Percentiles rank a stretch among this genome's conserved stretches.
Conservation (phyloP, 2,888 invertebrate species). For the Lepidochitona cinerea region DNA sequence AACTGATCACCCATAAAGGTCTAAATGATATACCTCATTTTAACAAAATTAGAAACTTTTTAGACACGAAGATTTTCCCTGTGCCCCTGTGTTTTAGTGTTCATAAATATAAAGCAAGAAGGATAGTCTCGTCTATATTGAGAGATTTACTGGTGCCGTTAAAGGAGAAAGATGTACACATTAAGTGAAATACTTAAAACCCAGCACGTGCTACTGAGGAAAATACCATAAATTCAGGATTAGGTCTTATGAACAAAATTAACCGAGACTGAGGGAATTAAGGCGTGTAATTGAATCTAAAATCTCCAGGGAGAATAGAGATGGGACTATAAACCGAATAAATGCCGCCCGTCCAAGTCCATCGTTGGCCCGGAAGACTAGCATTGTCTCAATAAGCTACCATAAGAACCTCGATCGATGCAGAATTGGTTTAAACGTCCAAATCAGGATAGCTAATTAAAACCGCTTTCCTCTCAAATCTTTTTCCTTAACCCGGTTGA, state of each 20-base stretch:
- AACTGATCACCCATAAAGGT: no score
- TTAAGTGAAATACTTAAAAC: no score
- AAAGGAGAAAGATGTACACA: no score
- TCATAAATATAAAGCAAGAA: no score
- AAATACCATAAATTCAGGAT: not conserved
- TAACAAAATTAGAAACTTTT: no score
- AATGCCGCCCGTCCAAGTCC: not conserved
- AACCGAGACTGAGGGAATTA: not conserved
- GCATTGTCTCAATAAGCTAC: not conserved
- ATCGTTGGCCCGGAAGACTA: no score
- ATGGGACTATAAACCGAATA: not conserved
- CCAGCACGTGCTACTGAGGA: not conserved
- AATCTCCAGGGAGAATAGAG: not conserved
- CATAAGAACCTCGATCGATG: not conserved
- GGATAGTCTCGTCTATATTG: no score
- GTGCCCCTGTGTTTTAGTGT: no score
- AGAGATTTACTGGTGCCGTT: no score
- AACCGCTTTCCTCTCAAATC: not conserved
- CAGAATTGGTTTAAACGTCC: not conserved
- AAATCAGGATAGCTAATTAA: not conserved
- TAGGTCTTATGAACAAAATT: not conserved
- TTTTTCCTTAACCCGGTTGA: no score
- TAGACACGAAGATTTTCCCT: no score
- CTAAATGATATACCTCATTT: no score
- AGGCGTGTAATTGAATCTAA: not conserved